Base-by-base conservation (phyloP, 1,140 invertebrate species). In the Papilio dardanus region DNA sequence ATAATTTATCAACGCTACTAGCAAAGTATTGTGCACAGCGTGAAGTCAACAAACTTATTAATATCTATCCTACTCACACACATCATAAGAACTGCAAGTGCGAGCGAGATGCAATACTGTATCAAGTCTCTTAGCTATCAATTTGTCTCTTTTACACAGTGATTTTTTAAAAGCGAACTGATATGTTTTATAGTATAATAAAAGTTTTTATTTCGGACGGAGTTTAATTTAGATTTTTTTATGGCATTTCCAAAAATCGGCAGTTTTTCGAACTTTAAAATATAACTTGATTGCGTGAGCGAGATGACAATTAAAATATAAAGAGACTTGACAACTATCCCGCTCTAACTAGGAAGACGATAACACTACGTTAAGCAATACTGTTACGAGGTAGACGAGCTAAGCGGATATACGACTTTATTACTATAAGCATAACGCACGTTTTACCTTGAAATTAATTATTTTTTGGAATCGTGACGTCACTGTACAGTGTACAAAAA, bases 301-400 rank as follows among this genome's bases (percentile, higher is more conserved):
- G 21, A 42, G 21, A 42, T 16, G 35, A 28, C 10, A 1, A 8
- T 19, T 67, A 10, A 68, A 21, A 40, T 68, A 24, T 68, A 2
- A 33, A 69, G 21, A 62, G 54, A 62, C 21, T 62, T 28, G 24
- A 62, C 12, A 62, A 21, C 21, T 62, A 24, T 71, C 69, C 12
- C 46, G n/a, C 46, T 54, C 31, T 54, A 58, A 73, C 19, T 33
- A 58, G 71, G 46, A 73, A 73, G 71, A 58, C 71, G 50, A 19
- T 40, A 69, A 73, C 19, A 6, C 46, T 30, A 31, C 46, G 33
- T 50, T 73, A 73, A 73, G 71, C 71, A 73, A 73, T 73, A 73
- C 42, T 73, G 28, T 73, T 58, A 73, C 35, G 71, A 73, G 71
- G 71, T 73, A 73, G 71, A 73, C 58, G 71, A 73, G 30, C 31